Evolutionary conservation across 1,140 invertebrate species (phyloP).

Genomic region (Rhynchophorus ferrugineus): DNA sequence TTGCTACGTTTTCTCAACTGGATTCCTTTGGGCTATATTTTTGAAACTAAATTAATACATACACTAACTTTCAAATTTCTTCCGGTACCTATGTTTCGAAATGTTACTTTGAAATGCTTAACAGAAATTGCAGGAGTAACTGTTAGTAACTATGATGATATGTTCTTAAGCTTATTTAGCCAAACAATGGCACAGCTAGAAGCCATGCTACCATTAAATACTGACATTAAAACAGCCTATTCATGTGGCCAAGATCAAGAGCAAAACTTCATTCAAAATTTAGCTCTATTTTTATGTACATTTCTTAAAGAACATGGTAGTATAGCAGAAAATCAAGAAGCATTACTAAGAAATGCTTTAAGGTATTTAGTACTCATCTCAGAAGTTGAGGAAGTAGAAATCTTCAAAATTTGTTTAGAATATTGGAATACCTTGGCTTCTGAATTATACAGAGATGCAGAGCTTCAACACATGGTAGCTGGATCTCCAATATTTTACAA

Average conservation of each 20-base stretch:
- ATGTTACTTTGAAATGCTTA: conserved; percentile 96
- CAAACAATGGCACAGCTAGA: conserved; percentile 88
- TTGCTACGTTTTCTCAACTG: conserved; percentile 96
- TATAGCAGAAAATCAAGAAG: conserved; percentile 74
- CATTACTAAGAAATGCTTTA: conserved; percentile 72
- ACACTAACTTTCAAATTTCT: conserved; percentile 96
- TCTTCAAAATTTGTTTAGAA: conserved; percentile 99
- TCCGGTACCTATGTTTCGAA: conserved; percentile 94
- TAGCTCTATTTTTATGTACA: conserved; percentile 95
- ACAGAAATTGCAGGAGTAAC: conserved; percentile 94
- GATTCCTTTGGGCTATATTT: conserved; percentile 99
- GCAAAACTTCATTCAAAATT: conserved; percentile 98
- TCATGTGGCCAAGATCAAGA: conserved; percentile 89
- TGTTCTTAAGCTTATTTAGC: conserved; percentile 81
- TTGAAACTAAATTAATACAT: conserved; percentile 95
- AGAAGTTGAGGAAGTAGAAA: conserved; percentile 98
- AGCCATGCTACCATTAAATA: conserved; percentile 82
- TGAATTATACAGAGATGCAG: conserved; percentile 75
- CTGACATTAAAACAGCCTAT: conserved; percentile 92
- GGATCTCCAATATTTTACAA: conserved; percentile 40
- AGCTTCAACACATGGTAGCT: conserved; percentile 44
- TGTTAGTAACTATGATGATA: conserved; percentile 83
- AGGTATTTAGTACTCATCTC: conserved; percentile 95
- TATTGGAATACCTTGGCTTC: conserved; percentile 94
- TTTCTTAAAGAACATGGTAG: conserved; percentile 93